Evolutionary conservation across 2,113 vertebrate species (phyloP).

Genomic region (Polypterus senegalus): DNA sequence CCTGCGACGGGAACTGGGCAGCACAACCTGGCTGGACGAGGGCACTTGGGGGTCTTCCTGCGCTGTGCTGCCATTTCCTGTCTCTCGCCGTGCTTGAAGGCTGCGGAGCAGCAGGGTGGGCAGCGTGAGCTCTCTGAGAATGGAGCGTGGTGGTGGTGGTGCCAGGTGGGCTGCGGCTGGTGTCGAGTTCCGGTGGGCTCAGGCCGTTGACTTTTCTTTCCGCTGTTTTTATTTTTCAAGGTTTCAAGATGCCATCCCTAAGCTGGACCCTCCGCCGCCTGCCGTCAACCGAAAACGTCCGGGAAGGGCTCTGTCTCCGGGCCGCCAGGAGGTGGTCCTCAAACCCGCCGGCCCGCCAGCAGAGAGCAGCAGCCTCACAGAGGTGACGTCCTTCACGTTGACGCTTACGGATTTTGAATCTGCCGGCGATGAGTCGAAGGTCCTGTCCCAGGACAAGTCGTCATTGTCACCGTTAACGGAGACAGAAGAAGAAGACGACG

Average conservation of each 20-base stretch:
- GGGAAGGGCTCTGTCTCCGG: slow-evolving; percentile 52
- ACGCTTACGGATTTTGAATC: slow-evolving; percentile 47
- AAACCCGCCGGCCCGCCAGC: slow-evolving; percentile 23
- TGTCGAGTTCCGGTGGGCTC: too few species aligned
- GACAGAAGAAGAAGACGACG: slow-evolving; percentile 6
- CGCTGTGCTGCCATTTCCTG: too few species aligned
- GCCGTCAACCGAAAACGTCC: slow-evolving; percentile 54
- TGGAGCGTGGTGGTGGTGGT: too few species aligned
- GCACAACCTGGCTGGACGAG: too few species aligned
- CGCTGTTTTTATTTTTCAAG: slow-evolving; percentile 29
- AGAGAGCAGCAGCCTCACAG: slow-evolving; percentile 46
- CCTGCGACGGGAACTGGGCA: too few species aligned
- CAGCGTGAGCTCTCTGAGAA: too few species aligned
- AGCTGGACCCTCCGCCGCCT: slow-evolving; percentile 57
- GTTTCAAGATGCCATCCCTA: slow-evolving; percentile 52
- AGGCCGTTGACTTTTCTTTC: neutral
- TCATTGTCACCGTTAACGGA: slow-evolving; percentile 29
- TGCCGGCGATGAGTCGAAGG: slow-evolving; percentile 39
- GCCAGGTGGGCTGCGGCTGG: too few species aligned
- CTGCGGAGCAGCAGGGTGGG: too few species aligned
- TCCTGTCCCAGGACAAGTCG: slow-evolving; percentile 41
- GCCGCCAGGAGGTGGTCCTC: slow-evolving; percentile 26
- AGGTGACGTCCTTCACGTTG: slow-evolving; percentile 45
- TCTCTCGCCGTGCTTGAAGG: too few species aligned
- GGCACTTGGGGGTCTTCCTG: too few species aligned